Base-by-base conservation (phyloP, 2,113 vertebrate genomes). In the Neolamprologus toae region DNA sequence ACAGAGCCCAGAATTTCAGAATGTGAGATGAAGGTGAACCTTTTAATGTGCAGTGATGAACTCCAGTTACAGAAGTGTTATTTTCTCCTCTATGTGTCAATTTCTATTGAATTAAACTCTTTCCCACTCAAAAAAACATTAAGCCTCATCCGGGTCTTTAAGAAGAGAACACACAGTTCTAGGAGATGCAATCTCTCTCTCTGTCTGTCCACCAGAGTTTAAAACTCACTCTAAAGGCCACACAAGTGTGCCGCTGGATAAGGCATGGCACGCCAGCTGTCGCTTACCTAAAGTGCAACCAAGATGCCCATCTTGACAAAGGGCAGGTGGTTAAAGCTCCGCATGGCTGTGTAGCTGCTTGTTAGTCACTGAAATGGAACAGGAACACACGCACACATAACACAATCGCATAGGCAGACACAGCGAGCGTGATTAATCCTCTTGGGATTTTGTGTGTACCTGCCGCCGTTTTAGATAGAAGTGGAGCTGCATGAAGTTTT, bases 241-340 rank as follows among this genome's bases (percentile, higher is more conserved):
- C 93, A 93, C 92, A 93, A 96, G 94, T 86, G 87, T 87, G 90
- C 82, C 81, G 8, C 23, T 86, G 81, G 66, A 79, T 81, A 59
- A 82, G 73, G 76, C 89, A 88, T 19, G 33, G 85, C 87, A 86
- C 8, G 80, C 88, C 76, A 92, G 84, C 89, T 85, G 90, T 57
- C 82, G 86, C 84, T 88, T 84, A 59, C 37, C 78, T 85, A 88
- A 57, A 81, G 42, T 42, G 7, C 59, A 68, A 71, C 76, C 47
- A 45, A 66, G 63, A 84, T 49, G 84, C 82, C 86, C 83, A 61
- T 63, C 79, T 90, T 85, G 37, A 93, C 66, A 93, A 94, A 90
- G 73, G 66, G 49, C 86, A 85, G 80, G 87, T 92, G 91, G 92
- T 94, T 86, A 89, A 92, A 84, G 63, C 51, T 35, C 73, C 2